Conservation (phyloP, 1,140 invertebrate genomes). For the Tetragnatha versicolor region DNA sequence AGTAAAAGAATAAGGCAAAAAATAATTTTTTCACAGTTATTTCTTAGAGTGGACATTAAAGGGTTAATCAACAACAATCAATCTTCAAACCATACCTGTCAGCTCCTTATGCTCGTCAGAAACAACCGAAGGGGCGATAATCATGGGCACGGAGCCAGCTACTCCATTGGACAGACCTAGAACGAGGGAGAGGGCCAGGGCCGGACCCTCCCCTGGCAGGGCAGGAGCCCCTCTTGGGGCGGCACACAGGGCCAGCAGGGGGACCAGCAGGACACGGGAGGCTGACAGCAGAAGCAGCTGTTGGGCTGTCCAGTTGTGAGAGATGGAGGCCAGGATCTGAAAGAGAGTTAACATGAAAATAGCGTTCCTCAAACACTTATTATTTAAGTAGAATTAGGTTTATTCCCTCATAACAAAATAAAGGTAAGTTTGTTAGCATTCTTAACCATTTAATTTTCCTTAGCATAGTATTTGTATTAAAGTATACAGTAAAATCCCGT, state of each 20-base stretch:
- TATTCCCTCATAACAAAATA: no score
- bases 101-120: slow-evolving; percentile 78
- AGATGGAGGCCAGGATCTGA: slow-evolving; percentile 80
- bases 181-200: slow-evolving; percentile 72
- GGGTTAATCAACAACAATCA: no score
- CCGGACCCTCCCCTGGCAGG: slow-evolving; percentile 74
- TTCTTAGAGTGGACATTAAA: no score
- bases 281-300: slow-evolving; percentile 77
- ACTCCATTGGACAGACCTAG: slow-evolving; percentile 86
- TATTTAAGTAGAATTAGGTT: no score
- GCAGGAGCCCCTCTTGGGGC: slow-evolving; percentile 76
- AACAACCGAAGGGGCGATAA: slow-evolving; percentile 83
- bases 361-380: no score
- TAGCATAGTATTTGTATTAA: no score
- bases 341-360: no score
- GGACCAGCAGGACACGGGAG: slow-evolving; percentile 76
- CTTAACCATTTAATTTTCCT: no score
- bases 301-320: slow-evolving; percentile 79
- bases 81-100: slow-evolving; percentile 70
- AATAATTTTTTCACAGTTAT: no score
- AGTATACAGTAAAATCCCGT: no score
- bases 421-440: no score
- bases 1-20: no score
- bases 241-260: slow-evolving; percentile 80
- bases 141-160: slow-evolving; percentile 89